Evolutionary conservation across 2,113 vertebrate species (phyloP).

Genomic region (Xiphophorus maculatus): DNA sequence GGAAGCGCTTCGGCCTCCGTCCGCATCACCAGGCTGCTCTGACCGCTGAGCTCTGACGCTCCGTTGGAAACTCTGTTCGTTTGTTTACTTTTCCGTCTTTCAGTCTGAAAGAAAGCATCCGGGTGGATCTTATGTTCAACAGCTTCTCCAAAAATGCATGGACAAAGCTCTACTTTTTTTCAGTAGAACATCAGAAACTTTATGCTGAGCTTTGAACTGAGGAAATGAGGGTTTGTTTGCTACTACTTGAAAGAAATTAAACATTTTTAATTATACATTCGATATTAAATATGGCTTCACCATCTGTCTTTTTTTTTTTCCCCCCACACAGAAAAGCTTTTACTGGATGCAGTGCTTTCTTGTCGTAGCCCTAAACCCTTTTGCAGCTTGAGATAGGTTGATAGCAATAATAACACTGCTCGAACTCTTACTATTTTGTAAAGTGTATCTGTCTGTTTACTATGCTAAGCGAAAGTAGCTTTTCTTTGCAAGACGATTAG

Average conservation of each 20-base stretch:
- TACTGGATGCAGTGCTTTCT: slow-evolving; percentile 16
- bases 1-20: slow-evolving; percentile 21
- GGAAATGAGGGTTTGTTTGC: slow-evolving; percentile 35
- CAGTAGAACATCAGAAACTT: slow-evolving; percentile 20
- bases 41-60: slow-evolving; percentile 35
- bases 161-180: slow-evolving; percentile 37
- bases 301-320: slow-evolving; percentile 3
- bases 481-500: neutral
- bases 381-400: slow-evolving; percentile 32
- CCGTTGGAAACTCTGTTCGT: slow-evolving; percentile 25
- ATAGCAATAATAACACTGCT: slow-evolving; percentile 64
- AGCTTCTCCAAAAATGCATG: slow-evolving; percentile 56
- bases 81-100: slow-evolving; percentile 8
- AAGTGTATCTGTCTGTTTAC: slow-evolving; percentile 17
- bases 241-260: slow-evolving; percentile 43
- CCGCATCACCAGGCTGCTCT: slow-evolving; percentile 23
- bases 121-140: slow-evolving; percentile 32
- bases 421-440: slow-evolving; percentile 24
- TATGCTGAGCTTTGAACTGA: slow-evolving; percentile 27
- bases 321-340: slow-evolving; percentile 14
- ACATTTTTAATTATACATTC: slow-evolving; percentile 6
- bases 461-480: slow-evolving; percentile 18
- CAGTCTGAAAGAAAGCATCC: slow-evolving; percentile 27
- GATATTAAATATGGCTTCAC: slow-evolving; percentile 3
- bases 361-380: slow-evolving; percentile 33